These are phyloP conservation scores for Doris montereyensis DNA, from an alignment of 2,888 invertebrate species.

Conservation along the genomic window DNA sequence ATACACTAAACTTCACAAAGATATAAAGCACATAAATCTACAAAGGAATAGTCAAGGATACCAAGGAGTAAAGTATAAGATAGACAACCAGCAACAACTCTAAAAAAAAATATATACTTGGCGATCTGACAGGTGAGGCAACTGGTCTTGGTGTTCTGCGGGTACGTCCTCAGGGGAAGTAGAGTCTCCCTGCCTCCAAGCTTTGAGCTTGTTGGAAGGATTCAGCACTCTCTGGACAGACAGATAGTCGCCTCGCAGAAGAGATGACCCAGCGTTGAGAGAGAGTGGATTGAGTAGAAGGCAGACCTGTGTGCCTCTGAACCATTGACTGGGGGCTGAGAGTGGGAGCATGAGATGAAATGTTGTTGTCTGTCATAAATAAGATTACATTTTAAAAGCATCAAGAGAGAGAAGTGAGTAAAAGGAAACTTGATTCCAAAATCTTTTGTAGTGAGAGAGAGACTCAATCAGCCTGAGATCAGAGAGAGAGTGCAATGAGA, in stretches of 20 bases:
- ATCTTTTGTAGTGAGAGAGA: not conserved
- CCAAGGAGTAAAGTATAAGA: too few species aligned
- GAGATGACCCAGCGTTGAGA: constrained; percentile 40
- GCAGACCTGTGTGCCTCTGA: constrained; percentile 21
- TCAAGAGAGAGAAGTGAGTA: not conserved
- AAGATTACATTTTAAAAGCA: too few species aligned
- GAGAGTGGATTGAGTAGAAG: not conserved
- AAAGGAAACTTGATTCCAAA: not conserved
- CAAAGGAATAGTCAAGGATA: too few species aligned
- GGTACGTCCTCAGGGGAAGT: not conserved
- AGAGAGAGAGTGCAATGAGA: too few species aligned
- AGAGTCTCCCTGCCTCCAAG: constrained; percentile 51
- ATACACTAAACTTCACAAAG: too few species aligned
- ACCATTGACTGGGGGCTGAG: not conserved
- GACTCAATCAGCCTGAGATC: too few species aligned
- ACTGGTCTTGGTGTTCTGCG: not conserved
- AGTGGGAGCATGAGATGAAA: not conserved
- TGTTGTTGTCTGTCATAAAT: too few species aligned
- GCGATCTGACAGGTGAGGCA: constrained; percentile 49
- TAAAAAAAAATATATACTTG: too few species aligned
- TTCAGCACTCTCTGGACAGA: constrained; percentile 69
- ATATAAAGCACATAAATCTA: too few species aligned
- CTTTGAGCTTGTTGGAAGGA: constrained; percentile 68
- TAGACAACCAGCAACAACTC: too few species aligned
- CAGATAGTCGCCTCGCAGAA: constrained; percentile 66